Percentiles rank a stretch among this genome's conserved stretches.
phyloP scores from a whole-genome alignment of 2,888 invertebrate species.

The Drosophila antonietae region DNA sequence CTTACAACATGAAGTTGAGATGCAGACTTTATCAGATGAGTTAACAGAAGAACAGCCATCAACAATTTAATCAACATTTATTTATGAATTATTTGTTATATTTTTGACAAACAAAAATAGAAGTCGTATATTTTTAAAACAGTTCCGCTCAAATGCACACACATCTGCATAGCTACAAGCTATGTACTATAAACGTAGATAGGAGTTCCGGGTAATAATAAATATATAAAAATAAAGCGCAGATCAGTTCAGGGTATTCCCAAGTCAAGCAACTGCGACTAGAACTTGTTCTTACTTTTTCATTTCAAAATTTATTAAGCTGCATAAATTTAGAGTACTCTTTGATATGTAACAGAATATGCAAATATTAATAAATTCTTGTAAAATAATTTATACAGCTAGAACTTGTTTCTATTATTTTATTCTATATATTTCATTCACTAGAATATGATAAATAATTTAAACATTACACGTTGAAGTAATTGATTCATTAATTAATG shows the following conservation, averaged over 20 bases:
- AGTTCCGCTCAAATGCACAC: too few relatives aligned
- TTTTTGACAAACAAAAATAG: too few relatives aligned
- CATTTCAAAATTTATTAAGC: neutral
- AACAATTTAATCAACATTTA: too few relatives aligned
- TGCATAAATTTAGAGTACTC: neutral
- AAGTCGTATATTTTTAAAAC: too few relatives aligned
- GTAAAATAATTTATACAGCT: neutral
- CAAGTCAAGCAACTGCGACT: neutral
- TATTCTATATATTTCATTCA: neutral
- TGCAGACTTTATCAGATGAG: too few relatives aligned
- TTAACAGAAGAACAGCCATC: too few relatives aligned
- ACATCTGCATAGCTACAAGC: too few relatives aligned
- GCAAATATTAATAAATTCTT: neutral
- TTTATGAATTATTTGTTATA: too few relatives aligned
- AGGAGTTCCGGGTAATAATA: too few relatives aligned
- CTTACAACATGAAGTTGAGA: too few relatives aligned
- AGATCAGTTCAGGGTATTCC: neutral
- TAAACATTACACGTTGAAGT: slow-evolving; percentile 10
- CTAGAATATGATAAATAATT: neutral
- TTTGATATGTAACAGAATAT: neutral
- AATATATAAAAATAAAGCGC: too few relatives aligned
- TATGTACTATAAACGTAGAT: too few relatives aligned
- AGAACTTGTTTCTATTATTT: neutral
- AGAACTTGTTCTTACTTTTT: neutral
- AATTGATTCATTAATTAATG: slow-evolving; percentile 80